Conservation (phyloP, 2,888 invertebrate species). For the Dimorphilus gyrociliatus region DNA sequence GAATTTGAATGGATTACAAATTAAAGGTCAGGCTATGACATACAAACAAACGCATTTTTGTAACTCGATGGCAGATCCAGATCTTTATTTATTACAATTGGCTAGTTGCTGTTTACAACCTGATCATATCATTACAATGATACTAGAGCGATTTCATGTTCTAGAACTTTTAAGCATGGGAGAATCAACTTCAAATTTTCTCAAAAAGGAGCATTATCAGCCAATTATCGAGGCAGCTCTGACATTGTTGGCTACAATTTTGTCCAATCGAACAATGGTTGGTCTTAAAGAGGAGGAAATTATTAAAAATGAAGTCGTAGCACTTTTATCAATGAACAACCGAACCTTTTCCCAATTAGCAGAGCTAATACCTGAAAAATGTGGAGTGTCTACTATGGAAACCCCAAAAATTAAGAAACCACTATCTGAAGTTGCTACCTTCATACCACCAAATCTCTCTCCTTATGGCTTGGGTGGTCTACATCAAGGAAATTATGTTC, state of each 20-base stretch:
- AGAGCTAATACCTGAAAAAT: conserved; percentile 86
- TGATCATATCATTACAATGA: conserved; percentile 62
- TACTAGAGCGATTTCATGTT: conserved; percentile 76
- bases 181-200: conserved; percentile 10
- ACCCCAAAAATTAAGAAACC: conserved; percentile 4
- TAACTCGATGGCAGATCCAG: conserved; percentile 94
- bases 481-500: too few species aligned
- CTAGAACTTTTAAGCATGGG: conserved; percentile 51
- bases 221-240: conserved; percentile 81
- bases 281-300: conserved; percentile 48
- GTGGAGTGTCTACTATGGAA: conserved; percentile 53
- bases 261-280: conserved; percentile 57
- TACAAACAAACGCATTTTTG: conserved; percentile 97
- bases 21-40: conserved; percentile 97
- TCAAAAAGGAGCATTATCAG: conserved; percentile 65
- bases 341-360: conserved; percentile 87
- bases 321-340: conserved; percentile 76
- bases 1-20: conserved; percentile 91
- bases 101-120: too few species aligned
- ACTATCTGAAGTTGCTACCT: conserved; percentile 2
- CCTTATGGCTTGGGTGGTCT: too few species aligned
- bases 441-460: too few species aligned
- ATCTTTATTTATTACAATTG: conserved; percentile 83
- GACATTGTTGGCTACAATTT: conserved; percentile 71
- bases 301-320: conserved; percentile 76